These are phyloP conservation scores for Melolontha melolontha DNA, from an alignment of 2,888 invertebrate genomes.

Conservation along the genomic window DNA sequence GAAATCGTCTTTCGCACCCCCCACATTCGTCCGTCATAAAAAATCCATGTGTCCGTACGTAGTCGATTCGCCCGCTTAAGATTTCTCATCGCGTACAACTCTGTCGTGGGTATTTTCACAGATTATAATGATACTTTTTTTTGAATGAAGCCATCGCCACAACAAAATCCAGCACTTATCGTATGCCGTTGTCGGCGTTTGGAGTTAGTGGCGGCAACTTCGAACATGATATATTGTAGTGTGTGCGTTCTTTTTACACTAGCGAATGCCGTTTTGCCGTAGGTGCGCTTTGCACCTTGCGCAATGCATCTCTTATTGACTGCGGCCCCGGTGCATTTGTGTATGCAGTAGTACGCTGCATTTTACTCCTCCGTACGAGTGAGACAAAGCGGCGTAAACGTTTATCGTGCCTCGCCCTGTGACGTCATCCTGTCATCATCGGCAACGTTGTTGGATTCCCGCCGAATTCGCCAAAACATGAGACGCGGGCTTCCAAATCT, in stretches of 20 bases:
- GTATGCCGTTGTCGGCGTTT: constrained; percentile 1
- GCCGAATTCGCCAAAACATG: constrained; percentile 49
- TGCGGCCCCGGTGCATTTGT: constrained; percentile 52
- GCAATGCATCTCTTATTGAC: constrained; percentile 55
- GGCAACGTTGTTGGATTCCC: constrained; percentile 51
- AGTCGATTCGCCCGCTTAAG: not conserved
- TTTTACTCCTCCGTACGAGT: constrained; percentile 57
- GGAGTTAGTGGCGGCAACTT: not conserved
- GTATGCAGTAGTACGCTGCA: constrained; percentile 62
- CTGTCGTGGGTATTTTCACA: constrained; percentile 12
- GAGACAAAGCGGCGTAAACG: constrained; percentile 17
- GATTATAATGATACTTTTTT: constrained; percentile 25
- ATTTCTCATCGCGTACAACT: not conserved
- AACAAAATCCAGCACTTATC: constrained; percentile 5
- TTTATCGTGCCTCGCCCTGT: constrained; percentile 41
- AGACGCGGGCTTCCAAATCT: constrained; percentile 11
- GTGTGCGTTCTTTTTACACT: not conserved
- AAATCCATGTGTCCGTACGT: not conserved
- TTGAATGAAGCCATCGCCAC: constrained; percentile 36
- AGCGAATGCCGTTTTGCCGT: not conserved
- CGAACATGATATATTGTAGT: constrained; percentile 9
- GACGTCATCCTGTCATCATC: constrained; percentile 39
- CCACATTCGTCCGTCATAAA: no score
- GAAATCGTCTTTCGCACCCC: no score
- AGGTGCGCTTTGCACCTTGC: constrained; percentile 45